Evolutionary conservation across 1,140 invertebrate genomes (phyloP), one percentile per base, ranked within the genome.

Genomic region (Pogonognathellus flavescens): DNA sequence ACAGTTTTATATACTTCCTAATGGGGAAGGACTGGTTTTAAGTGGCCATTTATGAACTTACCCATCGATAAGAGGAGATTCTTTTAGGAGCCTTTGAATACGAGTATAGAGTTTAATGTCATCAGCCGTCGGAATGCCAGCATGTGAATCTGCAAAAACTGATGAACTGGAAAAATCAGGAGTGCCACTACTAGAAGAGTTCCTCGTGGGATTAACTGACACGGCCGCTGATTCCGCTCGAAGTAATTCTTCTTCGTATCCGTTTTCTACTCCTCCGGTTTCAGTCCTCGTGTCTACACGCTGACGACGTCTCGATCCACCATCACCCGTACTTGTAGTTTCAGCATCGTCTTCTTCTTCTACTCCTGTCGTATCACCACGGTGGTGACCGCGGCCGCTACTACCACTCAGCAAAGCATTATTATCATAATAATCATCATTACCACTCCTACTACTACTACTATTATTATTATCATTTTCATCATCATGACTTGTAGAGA

Each of bases 61-160:
- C 87, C 87, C 87, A 66, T 88, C 87, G 76, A 88, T 88, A 59
- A 88, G 59, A 18, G 87, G 87, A 22, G 83, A 84, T 53, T 84
- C 81, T 52, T 55, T 72, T n/a, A 88, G 84, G 25, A 86, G 41
- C 18, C 72, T 25, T 81, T 80, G 85, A 66, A 86, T 83, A 41
- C 82, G 85, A 8, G 14, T 53, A 55, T 87, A 85, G 8, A 87
- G 82, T 76, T 84, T 87, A 31, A 86, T 70, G 60, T 86, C 85
- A 76, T 86, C 85, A 49, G 57, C 85, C 52, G 85, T 70, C 8
- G 81, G 57, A 83, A 57, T 81, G 11, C 9, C 13, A 25, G 70
- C 41, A 76, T 76, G 70, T 16, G 70, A 76, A 76, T 76, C 70
- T 76, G 70, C 70, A 76, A 76, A 76, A 76, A 76, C 70, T 81